Conservation (phyloP, 2,797 vertebrate species). For the Heliangelus exortis region DNA sequence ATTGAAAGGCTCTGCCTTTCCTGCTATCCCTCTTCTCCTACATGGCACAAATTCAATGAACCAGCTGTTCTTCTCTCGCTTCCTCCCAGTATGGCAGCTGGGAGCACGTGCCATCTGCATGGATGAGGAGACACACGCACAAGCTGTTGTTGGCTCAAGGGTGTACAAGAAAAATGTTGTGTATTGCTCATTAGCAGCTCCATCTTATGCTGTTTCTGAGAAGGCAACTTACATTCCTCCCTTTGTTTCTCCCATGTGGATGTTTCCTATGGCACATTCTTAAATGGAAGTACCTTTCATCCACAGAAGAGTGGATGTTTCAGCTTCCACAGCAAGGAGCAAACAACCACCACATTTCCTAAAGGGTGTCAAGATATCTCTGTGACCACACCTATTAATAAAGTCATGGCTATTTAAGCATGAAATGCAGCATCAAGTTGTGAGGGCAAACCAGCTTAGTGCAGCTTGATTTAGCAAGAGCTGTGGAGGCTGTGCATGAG, state of each 20-base stretch:
- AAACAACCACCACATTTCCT: background rate
- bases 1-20: background rate
- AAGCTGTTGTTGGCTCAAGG: background rate
- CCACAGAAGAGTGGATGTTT: background rate
- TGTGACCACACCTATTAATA: background rate
- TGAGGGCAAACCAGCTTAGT: background rate
- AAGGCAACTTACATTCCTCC: background rate
- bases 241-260: background rate
- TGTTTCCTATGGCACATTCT: background rate
- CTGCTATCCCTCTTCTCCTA: background rate
- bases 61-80: background rate
- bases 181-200: background rate
- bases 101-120: background rate
- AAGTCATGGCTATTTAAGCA: background rate
- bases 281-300: background rate
- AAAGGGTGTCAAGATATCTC: background rate
- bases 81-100: background rate
- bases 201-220: background rate
- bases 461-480: background rate
- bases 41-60: background rate
- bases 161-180: background rate
- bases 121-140: background rate
- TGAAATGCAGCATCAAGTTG: background rate
- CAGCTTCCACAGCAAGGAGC: background rate
- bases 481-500: rapidly evolving